Evolutionary conservation across 2,113 vertebrate species (phyloP), one percentile per base, ranked within the genome.

Genomic region (Spea bombifrons): DNA sequence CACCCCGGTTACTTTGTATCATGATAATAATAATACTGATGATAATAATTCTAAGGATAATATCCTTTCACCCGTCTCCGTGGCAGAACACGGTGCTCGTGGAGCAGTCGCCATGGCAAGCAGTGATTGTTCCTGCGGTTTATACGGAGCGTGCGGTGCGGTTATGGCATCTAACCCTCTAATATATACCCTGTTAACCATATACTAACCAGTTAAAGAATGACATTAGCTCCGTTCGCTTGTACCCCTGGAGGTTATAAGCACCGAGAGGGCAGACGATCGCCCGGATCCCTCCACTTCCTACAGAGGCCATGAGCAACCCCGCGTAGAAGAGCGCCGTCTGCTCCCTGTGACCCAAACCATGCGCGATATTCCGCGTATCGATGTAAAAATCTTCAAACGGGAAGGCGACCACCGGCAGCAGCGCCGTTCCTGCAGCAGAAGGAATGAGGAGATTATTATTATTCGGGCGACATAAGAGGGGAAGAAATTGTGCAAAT

Each of bases 151-250:
- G 30, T 30, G 30, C 30, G 30, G 30, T 30, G 30, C 30, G 2
- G 1, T 30, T 30, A 30, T 30, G 30, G 30, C 30, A 30, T 30
- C 30, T 30, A 30, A 30, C 30, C 30, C 30, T 30, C 30, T 30
- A 30, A 30, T 30, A 30, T 30, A 30, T 30, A 30, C 30, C 30
- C 30, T 30, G 30, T 30, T 30, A 30, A 53, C 10, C 7, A 53
- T 59, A 5, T 50, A 89, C 93, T 74, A 80, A 96, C 95, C 96
- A 95, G 90, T 95, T 95, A 84, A 95, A 97, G 88, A 97, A 96
- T 3, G 94, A 93, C 59, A 90, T 82, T 61, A 90, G 88, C 81
- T 93, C 90, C 83, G 92, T 91, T 1, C 87, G 88, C 76, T 88
- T 87, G 66, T 86, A 89, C 49, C 90, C 87, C 79, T 93, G 90